phyloP scores from a whole-genome alignment of 2,888 invertebrate species.

The Andricus curvator region DNA sequence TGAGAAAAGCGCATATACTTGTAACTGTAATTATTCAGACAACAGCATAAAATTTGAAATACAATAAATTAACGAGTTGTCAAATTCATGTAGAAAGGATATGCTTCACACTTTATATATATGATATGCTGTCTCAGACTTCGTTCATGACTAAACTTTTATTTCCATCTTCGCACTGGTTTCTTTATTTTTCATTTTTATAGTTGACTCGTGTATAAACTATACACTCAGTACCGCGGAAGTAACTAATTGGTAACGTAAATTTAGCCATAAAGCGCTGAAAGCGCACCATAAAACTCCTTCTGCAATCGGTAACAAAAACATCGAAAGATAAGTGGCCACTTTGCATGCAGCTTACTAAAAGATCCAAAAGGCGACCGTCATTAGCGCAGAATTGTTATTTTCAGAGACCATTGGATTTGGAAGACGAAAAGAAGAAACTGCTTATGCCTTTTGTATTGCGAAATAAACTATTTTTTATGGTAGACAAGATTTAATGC shows the following conservation, averaged over 20 bases:
- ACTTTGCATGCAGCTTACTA: conserved; percentile 35
- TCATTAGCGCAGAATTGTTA: conserved; percentile 39
- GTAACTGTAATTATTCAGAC: too few species aligned
- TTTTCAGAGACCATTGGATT: conserved; percentile 38
- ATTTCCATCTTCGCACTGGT: neutral
- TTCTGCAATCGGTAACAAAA: conserved; percentile 15
- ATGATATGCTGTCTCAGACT: neutral
- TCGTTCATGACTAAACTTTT: neutral
- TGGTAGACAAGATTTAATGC: conserved; percentile 22
- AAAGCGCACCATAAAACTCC: conserved; percentile 40
- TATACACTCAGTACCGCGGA: neutral
- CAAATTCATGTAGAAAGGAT: neutral
- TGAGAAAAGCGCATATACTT: too few species aligned
- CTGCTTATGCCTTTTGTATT: conserved; percentile 10
- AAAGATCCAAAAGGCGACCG: conserved; percentile 30
- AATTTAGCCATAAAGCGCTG: conserved; percentile 50
- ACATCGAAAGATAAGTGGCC: conserved; percentile 37
- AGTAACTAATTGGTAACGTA: conserved; percentile 54
- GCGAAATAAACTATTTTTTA: conserved; percentile 22
- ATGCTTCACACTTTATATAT: neutral
- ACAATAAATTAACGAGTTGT: neutral
- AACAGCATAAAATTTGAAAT: neutral
- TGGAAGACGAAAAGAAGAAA: conserved; percentile 25
- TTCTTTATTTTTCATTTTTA: neutral
- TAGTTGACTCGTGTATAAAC: conserved; percentile 16